Percentiles rank a stretch among this genome's conserved stretches.
These are phyloP conservation scores for Stigmatopora nigra DNA, from an alignment of 2,113 vertebrate species.

Conservation along the genomic window DNA sequence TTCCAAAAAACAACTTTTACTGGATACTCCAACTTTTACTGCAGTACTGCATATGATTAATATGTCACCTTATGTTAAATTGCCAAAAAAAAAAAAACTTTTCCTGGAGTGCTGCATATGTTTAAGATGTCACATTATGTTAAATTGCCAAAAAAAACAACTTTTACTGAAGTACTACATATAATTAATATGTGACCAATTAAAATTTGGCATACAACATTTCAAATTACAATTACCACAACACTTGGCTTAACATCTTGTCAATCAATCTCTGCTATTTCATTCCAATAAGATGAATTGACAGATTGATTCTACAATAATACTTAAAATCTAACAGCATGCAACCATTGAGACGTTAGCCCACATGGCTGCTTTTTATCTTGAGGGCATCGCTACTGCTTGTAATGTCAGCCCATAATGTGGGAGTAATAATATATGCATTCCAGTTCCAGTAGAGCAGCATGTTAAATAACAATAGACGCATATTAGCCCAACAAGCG, in stretches of 20 bases:
- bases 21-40: too few species aligned
- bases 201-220: too few species aligned
- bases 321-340: slow-evolving; percentile 9
- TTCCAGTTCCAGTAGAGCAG: slow-evolving; percentile 14
- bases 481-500: slow-evolving; percentile 34
- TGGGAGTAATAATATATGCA: slow-evolving; percentile 25
- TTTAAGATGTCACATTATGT: too few species aligned
- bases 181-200: too few species aligned
- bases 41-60: too few species aligned
- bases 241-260: neutral
- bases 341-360: neutral
- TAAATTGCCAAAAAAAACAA: too few species aligned
- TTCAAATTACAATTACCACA: neutral
- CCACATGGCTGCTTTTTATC: slow-evolving; percentile 8
- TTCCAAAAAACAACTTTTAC: too few species aligned
- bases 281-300: neutral
- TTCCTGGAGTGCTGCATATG: too few species aligned
- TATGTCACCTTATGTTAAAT: too few species aligned
- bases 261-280: neutral
- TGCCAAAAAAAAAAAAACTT: too few species aligned
- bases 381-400: slow-evolving; percentile 20
- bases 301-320: slow-evolving; percentile 7
- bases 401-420: slow-evolving; percentile 17
- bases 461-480: slow-evolving; percentile 37
- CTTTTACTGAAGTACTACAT: too few species aligned